These are phyloP conservation scores for Nowickia ferox DNA, from an alignment of 2,888 invertebrate genomes.

Conservation along the genomic window DNA sequence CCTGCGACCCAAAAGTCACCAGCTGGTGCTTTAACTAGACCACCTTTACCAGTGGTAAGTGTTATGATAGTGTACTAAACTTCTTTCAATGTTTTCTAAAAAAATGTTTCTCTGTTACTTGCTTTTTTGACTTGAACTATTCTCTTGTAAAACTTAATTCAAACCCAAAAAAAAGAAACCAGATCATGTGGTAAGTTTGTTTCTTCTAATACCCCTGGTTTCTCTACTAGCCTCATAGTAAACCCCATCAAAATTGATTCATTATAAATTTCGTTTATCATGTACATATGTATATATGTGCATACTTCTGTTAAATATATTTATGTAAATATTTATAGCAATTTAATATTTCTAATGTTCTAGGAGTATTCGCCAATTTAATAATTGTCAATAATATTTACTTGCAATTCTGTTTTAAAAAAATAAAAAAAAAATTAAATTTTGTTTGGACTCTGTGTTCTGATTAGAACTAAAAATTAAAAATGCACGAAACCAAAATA, in stretches of 20 bases:
- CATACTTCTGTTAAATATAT: neutral
- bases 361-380: too few relatives aligned
- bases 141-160: conserved; percentile 67
- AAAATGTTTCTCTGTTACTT: conserved; percentile 57
- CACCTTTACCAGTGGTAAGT: conserved; percentile 89
- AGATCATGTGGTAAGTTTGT: conserved; percentile 80
- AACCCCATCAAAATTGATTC: conserved; percentile 45
- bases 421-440: too few relatives aligned
- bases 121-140: conserved; percentile 50
- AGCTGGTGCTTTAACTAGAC: conserved; percentile 85
- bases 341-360: too few relatives aligned
- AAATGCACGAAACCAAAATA: too few relatives aligned
- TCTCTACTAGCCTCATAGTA: conserved; percentile 44
- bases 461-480: too few relatives aligned
- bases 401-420: too few relatives aligned
- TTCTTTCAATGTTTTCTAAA: conserved; percentile 21
- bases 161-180: conserved; percentile 76
- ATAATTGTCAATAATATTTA: too few relatives aligned
- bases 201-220: conserved; percentile 61
- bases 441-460: too few relatives aligned
- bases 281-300: conserved; percentile 22
- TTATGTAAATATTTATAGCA: neutral
- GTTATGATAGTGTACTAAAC: neutral
- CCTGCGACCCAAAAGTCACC: conserved; percentile 84
- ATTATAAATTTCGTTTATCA: conserved; percentile 39